phyloP scores from a whole-genome alignment of 30 jellyfish, hydroid and myxozoan genomes.

The Hydra vulgaris region DNA sequence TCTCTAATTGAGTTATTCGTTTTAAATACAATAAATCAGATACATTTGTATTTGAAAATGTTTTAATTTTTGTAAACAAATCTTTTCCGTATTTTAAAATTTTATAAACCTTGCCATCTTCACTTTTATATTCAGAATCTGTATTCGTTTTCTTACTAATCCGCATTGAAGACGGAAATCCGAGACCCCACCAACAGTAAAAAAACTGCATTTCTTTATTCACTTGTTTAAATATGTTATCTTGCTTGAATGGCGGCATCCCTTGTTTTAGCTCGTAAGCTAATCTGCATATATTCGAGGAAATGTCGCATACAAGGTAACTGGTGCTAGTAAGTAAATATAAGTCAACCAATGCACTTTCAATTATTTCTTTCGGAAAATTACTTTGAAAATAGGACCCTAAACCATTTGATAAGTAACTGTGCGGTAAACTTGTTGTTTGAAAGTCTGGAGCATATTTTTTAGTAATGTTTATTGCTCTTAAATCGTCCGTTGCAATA shows the following conservation, averaged over 20 bases:
- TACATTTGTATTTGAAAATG: no score
- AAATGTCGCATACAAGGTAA: neutral
- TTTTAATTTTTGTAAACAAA: no score
- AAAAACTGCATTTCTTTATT: no score
- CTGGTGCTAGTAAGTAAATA: neutral
- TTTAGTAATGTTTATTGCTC: neutral
- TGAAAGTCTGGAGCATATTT: neutral
- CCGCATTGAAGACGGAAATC: no score
- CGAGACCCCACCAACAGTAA: no score
- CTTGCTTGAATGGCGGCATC: neutral
- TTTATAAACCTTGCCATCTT: no score
- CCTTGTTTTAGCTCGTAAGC: conserved; percentile 1
- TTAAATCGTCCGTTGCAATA: neutral
- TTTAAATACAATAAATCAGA: no score
- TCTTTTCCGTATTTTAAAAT: no score
- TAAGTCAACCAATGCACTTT: neutral
- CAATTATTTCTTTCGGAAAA: neutral
- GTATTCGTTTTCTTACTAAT: no score
- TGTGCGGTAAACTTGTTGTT: neutral
- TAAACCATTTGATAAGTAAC: neutral
- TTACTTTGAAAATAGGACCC: neutral
- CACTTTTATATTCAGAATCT: no score
- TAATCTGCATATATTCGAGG: neutral
- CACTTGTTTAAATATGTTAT: neutral
- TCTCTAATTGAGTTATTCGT: no score